Base-by-base conservation (phyloP, 2,888 invertebrate genomes). In the Invenusta paracnida region DNA sequence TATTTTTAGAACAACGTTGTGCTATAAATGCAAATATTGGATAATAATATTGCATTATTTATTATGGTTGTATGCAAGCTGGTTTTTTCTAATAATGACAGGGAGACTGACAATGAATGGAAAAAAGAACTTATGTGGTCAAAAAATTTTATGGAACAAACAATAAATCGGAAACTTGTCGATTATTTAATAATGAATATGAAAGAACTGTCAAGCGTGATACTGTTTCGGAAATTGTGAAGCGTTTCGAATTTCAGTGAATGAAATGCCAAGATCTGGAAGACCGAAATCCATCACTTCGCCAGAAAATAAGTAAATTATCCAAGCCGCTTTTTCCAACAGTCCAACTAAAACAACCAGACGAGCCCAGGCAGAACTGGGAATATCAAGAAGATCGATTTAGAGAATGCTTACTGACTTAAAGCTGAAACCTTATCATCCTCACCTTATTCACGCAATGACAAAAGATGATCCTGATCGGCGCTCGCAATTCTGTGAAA, bases 371-470 rank as follows among this genome's bases (percentile, higher is more conserved):
- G 27, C 25, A 73, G 73, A 73, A 73, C 25, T 73, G 27, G 73
- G 73, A 73, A 73, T 73, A 73, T 73, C 73, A 73, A 73, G 73
- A 73, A 23, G 17, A 25, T 73, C 2, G 23, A 73, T 73, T 73
- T 23, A 73, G 73, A 73, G 73, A 73, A 73, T 73, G 73, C 73
- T 73, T 23, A 73, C 73, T n/a, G 73, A 73, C 11, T 73, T 73
- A 23, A 73, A 73, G 23, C 73, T 73, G 73, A 73, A 73, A 73
- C 73, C 73, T 73, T 73, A 73, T 5, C 73, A 73, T 73, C 25
- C 73, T 73, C 73, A 73, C 73, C 73, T 73, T 73, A 73, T 73
- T n/a, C 73, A 73, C 23, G 73, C 73, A n/a, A 73, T 73, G 73
- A 23, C 73, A n/a, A 23, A 73, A 73, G 73, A 73, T 73, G 73